Base-by-base conservation (phyloP, 2,113 vertebrate species). In the Rhabdornis inornatus region DNA sequence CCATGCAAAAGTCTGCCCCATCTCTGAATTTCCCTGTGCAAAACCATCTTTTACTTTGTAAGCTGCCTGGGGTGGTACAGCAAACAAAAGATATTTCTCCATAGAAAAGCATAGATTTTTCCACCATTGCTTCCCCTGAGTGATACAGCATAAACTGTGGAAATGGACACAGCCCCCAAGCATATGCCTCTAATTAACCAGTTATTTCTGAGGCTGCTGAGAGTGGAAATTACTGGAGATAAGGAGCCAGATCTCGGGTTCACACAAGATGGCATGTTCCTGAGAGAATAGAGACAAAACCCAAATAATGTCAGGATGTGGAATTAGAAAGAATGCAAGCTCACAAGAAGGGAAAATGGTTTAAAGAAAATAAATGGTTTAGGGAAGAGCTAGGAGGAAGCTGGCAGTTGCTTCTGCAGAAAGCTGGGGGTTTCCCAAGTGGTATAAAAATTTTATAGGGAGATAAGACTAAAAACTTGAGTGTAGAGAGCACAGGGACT, bases 171-270 rank as follows among this genome's bases (percentile, higher is more conserved):
- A 84, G 60, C 57, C 78, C 74, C 77, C 83, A 75, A 87, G 49
- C 87, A 83, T 80, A 65, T 83, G 86, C 75, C 68, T 92, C 55
- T 74, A 61, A 88, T 94, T 90, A 90, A 80, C 63, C 63, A 86
- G 57, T 83, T 92, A 90, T 86, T 90, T 88, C 66, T 86, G 85
- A 88, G 88, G 66, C 75, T 94, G 79, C 69, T 79, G 53, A 71
- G 61, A 69, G 82, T 90, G 59, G 52, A 92, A 91, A 90, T 91
- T 60, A 33, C 25, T 52, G 65, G 85, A 93, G 75, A 84, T 53
- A 59, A 84, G 52, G 61, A 83, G 50, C 28, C 45, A 72, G 61
- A 79, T 69, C 57, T 72, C 0, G 0, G 40, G 63, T 72, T 94
- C 88, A 77, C 75, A 80, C 22, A 57, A 88, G 70, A 68, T 60